Conservation (phyloP, 2,113 vertebrate genomes). For the Saguinus imperator region DNA sequence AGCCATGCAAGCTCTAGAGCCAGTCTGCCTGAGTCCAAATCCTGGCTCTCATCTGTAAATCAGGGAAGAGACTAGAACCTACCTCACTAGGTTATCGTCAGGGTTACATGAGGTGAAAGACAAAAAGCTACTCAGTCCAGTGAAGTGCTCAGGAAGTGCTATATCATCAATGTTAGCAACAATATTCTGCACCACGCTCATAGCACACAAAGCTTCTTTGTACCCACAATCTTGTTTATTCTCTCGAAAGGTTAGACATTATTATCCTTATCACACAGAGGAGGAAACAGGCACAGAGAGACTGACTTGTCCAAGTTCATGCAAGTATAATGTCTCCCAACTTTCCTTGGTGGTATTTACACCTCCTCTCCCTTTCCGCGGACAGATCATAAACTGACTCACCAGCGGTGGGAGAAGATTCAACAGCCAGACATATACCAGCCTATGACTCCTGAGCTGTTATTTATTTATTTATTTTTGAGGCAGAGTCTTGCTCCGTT, state of each 20-base stretch:
- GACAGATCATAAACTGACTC: not conserved
- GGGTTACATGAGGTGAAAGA: not conserved
- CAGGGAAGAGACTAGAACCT: not conserved
- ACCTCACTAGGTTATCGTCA: fast-evolving
- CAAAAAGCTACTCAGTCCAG: not conserved
- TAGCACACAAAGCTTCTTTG: not conserved
- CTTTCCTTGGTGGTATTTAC: not conserved
- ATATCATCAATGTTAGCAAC: fast-evolving
- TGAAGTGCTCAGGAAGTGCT: not conserved
- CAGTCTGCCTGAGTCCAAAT: not conserved
- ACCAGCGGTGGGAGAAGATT: not conserved
- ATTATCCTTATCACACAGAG: not conserved
- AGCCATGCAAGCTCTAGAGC: not conserved
- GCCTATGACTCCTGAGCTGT: not conserved
- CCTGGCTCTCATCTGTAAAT: not conserved
- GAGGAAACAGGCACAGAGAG: not conserved
- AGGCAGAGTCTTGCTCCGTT: no score
- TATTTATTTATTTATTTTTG: no score
- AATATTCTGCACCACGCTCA: not conserved
- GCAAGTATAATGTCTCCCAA: not conserved
- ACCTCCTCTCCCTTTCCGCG: not conserved
- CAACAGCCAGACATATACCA: not conserved
- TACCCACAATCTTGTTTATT: not conserved
- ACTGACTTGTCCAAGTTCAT: not conserved
- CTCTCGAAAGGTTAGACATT: not conserved